Percentiles rank a stretch among this genome's conserved stretches.
Conservation (phyloP, 2,888 invertebrate genomes). For the Ormyrus pomaceus region DNA sequence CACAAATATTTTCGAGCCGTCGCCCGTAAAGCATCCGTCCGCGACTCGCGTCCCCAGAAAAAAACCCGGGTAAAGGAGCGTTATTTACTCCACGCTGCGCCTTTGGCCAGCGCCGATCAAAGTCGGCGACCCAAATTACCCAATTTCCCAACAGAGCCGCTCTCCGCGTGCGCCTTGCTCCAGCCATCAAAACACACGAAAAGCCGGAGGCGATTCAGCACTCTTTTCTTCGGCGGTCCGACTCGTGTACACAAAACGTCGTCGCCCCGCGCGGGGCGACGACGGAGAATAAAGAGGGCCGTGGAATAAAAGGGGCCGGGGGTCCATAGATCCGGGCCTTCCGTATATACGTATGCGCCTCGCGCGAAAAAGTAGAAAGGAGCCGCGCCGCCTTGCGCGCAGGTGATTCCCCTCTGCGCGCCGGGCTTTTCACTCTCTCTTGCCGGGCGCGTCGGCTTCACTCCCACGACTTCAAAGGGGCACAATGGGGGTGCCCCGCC, state of each 20-base stretch:
- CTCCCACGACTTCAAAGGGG: constrained; percentile 59
- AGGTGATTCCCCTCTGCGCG: constrained; percentile 23
- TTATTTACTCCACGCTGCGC: constrained; percentile 43
- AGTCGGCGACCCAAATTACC: constrained; percentile 55
- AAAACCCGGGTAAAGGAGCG: not conserved
- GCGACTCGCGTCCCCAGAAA: not conserved
- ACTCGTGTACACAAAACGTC: constrained; percentile 29
- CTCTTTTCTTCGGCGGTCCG: constrained; percentile 18
- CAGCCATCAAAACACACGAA: constrained; percentile 49
- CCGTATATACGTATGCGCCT: not conserved
- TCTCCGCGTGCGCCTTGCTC: not conserved
- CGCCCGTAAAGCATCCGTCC: not conserved
- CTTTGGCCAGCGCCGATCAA: constrained; percentile 42
- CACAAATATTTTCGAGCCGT: constrained; percentile 32
- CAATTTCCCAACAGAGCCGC: constrained; percentile 49
- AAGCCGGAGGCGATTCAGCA: constrained; percentile 30
- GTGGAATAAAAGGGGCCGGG: not conserved
- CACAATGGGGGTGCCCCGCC: constrained; percentile 31
- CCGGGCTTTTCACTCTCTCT: constrained; percentile 1
- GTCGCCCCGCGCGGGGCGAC: not conserved
- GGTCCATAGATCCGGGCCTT: too few relatives aligned
- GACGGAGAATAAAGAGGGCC: not conserved
- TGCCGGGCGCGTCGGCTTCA: constrained; percentile 44
- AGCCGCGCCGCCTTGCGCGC: not conserved
- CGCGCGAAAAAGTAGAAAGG: not conserved